Conservation (phyloP, 64 coral and sea anemone species). For the Montipora capricornis region DNA sequence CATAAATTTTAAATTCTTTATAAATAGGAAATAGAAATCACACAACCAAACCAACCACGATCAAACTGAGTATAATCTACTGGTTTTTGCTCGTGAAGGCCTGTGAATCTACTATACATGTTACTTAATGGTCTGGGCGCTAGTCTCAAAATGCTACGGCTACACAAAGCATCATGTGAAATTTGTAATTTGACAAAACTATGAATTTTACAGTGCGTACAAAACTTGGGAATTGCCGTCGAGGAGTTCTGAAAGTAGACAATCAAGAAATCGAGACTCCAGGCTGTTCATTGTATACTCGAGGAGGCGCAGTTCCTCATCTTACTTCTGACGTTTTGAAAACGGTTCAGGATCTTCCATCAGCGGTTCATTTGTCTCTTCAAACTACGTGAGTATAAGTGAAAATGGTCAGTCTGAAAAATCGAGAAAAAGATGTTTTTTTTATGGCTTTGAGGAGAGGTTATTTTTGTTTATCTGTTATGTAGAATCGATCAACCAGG, state of each 20-base stretch:
- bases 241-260: conserved; percentile 67
- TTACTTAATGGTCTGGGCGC: too few relatives aligned
- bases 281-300: conserved; percentile 73
- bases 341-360: conserved; percentile 20
- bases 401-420: neutral
- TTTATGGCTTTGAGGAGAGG: neutral
- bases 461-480: neutral
- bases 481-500: conserved; percentile 41
- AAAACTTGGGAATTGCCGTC: neutral
- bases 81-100: too few relatives aligned
- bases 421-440: neutral
- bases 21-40: too few relatives aligned
- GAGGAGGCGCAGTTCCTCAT: conserved; percentile 79
- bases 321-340: conserved; percentile 55
- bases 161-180: neutral
- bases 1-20: too few relatives aligned
- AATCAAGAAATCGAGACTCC: conserved; percentile 63
- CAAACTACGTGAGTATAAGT: conserved; percentile 73
- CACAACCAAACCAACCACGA: too few relatives aligned
- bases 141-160: neutral
- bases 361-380: conserved; percentile 69
- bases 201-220: conserved; percentile 20
- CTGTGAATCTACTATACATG: too few relatives aligned
- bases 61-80: too few relatives aligned
- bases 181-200: neutral